These are phyloP conservation scores for Quiscalus mexicanus DNA, from an alignment of 2,113 vertebrate species.

Conservation along the genomic window DNA sequence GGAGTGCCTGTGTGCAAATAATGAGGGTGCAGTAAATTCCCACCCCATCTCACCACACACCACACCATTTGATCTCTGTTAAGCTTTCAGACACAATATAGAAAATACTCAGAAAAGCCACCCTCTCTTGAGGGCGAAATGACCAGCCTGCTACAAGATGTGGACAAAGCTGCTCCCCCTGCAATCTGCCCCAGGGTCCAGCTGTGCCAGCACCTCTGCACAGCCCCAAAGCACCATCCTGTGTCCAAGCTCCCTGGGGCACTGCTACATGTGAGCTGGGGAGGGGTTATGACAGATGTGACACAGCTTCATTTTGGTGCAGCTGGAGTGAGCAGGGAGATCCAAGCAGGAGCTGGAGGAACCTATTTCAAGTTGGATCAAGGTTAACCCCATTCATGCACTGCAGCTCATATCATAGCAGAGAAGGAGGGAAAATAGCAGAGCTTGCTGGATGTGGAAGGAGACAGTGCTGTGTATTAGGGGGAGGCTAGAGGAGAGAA, in stretches of 20 bases:
- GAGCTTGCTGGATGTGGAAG: neutral
- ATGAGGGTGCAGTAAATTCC: slow-evolving; percentile 1
- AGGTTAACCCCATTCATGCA: neutral
- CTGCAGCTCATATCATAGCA: neutral
- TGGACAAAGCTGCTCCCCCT: neutral
- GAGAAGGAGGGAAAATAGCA: neutral
- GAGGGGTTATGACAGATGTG: neutral
- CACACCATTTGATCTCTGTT: neutral
- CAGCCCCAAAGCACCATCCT: neutral
- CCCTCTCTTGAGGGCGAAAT: neutral
- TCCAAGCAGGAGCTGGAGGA: neutral
- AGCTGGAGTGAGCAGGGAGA: neutral
- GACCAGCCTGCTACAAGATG: neutral
- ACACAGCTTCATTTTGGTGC: neutral
- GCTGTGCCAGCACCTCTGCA: neutral
- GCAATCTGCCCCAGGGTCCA: neutral
- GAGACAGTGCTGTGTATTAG: neutral
- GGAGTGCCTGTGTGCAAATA: neutral
- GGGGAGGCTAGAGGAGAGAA: neutral
- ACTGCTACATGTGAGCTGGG: rapidly evolving
- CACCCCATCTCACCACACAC: neutral
- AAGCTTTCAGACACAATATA: neutral
- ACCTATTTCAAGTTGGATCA: neutral
- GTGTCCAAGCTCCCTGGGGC: neutral
- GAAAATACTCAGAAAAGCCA: neutral